These are phyloP conservation scores for Oryctolagus cuniculus DNA, from an alignment of 2,113 vertebrate genomes.

Conservation along the genomic window mOryCun1.1 NC_091442.1:89727001-89727500, in stretches of 20 bases:
- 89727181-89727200: background rate
- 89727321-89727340: background rate
- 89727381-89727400: background rate
- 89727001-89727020: background rate
- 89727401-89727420: accelerated
- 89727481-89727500: background rate
- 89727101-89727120: background rate
- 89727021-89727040: background rate
- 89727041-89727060: background rate
- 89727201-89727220: accelerated
- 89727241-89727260: background rate
- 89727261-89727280: background rate
- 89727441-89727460: background rate
- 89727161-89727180: background rate
- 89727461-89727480: background rate
- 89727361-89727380: background rate
- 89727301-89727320: background rate
- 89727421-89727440: background rate
- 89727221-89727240: background rate
- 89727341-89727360: background rate
- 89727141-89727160: background rate
- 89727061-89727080: background rate
- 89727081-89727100: background rate
- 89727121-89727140: background rate
- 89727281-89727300: background rate